Evolutionary conservation across 2,113 vertebrate genomes (phyloP).

Genomic region (Phylloscopus trochilus): DNA sequence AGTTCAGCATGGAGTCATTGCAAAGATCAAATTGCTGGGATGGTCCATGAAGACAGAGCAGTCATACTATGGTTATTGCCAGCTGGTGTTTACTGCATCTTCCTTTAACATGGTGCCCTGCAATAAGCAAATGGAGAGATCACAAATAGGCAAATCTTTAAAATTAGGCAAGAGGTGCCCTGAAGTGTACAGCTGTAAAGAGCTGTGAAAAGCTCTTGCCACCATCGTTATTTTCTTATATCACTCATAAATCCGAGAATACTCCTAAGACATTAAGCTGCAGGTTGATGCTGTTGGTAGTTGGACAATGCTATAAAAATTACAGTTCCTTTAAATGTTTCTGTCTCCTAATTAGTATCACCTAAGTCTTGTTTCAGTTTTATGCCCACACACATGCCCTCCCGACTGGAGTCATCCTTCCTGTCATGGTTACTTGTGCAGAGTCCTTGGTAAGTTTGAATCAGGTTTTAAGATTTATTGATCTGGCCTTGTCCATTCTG

Average conservation of each 20-base stretch:
- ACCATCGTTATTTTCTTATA: not conserved
- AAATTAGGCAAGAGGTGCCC: not conserved
- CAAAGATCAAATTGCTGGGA: not conserved
- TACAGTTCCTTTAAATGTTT: not conserved
- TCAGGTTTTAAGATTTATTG: slow-evolving; percentile 58
- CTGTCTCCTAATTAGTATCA: not conserved
- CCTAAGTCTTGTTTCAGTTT: not conserved
- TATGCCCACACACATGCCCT: not conserved
- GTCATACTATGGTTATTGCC: not conserved
- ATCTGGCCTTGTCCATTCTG: slow-evolving; percentile 48
- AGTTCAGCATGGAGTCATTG: not conserved
- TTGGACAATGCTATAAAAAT: not conserved
- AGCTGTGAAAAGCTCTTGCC: not conserved
- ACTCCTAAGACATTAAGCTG: not conserved
- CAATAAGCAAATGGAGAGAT: not conserved
- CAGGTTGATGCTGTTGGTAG: not conserved
- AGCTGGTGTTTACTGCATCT: not conserved
- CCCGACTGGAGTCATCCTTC: not conserved
- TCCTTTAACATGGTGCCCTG: not conserved
- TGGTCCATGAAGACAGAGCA: not conserved
- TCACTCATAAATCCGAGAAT: not conserved
- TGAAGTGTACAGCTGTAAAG: not conserved
- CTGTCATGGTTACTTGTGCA: slow-evolving; percentile 47
- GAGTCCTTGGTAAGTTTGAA: slow-evolving; percentile 55
- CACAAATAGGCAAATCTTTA: not conserved